Evolutionary conservation across 2,113 vertebrate genomes (phyloP), one percentile per base, ranked within the genome.

Genomic region (Platycercus adscitus): DNA sequence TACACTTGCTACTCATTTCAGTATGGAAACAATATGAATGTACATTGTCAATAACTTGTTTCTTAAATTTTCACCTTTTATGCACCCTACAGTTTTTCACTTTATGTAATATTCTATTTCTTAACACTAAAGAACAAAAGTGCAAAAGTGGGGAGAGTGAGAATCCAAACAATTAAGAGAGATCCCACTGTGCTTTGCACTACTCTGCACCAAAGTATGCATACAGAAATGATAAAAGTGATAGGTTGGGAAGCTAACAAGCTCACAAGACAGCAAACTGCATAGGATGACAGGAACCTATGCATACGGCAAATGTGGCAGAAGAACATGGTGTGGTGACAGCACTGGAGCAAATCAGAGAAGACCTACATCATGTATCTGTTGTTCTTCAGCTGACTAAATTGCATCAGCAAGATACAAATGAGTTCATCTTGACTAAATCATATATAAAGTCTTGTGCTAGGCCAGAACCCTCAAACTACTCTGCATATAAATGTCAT

Each of bases 261-360:
- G 26, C 21, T 77, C 64, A 49, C 8, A 50, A 14, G n/a, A 69
- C 37, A 71, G 9, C 4, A 56, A 56, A n/a, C 37, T 50, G 4
- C 21, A n/a, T 4, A 28, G 35, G 25, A 26, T 31, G 65, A 76
- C 6, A 35, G 44, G 58, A 82, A 58, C 18, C n/a, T n/a, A 10
- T 7, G 17, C 19, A 44, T 0, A 18, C 26, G 47, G 11, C 19
- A 77, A 76, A 55, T 18, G 29, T 0, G 44, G n/a, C 12, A 56
- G 5, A 63, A 75, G 33, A 81, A 47, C 6, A 25, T 4, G 11
- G 13, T 13, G 1, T 26, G 4, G 23, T 72, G 26, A 37, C 4
- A 71, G 17, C 14, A 72, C 1, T 5, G 6, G 5, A 52, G 4
- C 0, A 4, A 56, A 35, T 26, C 26, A 35, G 29, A 77, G 35